Evolutionary conservation across 2,797 vertebrate species (phyloP).

Genomic region (Premnoplex brunnescens): DNA sequence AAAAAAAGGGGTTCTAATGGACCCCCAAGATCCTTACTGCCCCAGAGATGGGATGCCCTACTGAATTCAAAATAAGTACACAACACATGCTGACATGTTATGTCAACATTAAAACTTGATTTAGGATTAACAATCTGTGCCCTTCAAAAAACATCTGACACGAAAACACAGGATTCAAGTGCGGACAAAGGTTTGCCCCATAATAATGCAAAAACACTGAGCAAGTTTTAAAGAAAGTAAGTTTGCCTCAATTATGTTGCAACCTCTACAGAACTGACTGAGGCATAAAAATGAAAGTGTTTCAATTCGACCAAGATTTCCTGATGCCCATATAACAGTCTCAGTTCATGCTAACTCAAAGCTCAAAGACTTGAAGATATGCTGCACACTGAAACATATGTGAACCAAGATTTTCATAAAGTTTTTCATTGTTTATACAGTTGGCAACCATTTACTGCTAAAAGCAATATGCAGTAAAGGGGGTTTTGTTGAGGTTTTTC

Average conservation of each 20-base stretch:
- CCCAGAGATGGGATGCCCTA: not conserved
- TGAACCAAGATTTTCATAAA: conserved; percentile 36
- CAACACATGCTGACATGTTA: not conserved
- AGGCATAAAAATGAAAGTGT: not conserved
- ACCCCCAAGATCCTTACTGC: not conserved
- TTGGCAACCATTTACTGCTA: conserved; percentile 68
- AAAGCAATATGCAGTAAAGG: conserved; percentile 42
- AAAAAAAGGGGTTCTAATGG: not conserved
- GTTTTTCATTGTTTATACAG: conserved; percentile 68
- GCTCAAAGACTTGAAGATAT: conserved; percentile 26
- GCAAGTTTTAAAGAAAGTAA: not conserved
- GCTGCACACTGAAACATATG: not conserved
- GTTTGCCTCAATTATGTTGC: not conserved
- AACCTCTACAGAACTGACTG: not conserved
- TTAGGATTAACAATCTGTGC: not conserved
- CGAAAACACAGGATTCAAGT: not conserved
- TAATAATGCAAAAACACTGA: not conserved
- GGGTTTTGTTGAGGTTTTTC: not conserved
- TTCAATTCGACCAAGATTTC: not conserved
- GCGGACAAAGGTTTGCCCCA: not conserved
- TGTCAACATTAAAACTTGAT: not conserved
- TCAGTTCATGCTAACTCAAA: not conserved
- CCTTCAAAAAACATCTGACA: not conserved
- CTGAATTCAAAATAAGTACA: not conserved
- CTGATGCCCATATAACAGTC: not conserved